These are phyloP conservation scores for Steinernema scapterisci DNA, from an alignment of 2,888 invertebrate genomes.

Conservation along the genomic window DNA sequence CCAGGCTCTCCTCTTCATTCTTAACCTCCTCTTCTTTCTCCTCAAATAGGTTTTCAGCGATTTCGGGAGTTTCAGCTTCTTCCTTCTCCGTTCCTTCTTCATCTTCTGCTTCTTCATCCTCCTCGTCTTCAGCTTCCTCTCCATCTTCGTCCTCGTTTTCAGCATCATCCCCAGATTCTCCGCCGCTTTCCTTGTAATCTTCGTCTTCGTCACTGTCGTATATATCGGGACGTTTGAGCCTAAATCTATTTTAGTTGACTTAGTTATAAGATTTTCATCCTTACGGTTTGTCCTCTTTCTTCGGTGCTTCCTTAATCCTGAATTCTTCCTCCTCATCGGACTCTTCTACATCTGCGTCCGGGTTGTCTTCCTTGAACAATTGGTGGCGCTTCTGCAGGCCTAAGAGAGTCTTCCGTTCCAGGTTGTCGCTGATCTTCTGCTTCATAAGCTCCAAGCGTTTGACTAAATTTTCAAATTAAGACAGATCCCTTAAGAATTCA, in stretches of 20 bases:
- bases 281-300: too few relatives aligned
- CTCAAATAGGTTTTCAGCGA: too few relatives aligned
- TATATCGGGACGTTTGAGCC: too few relatives aligned
- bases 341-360: background rate
- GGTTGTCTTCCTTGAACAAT: constrained; percentile 26
- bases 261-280: too few relatives aligned
- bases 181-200: background rate
- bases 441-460: background rate
- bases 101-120: background rate
- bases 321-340: background rate
- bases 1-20: background rate
- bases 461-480: background rate
- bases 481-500: background rate
- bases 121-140: background rate
- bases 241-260: too few relatives aligned
- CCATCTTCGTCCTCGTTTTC: background rate
- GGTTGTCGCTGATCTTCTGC: background rate
- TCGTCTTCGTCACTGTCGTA: background rate
- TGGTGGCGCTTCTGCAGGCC: background rate
- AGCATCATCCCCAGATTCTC: background rate
- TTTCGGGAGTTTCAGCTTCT: too few relatives aligned
- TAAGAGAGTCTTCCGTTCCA: background rate
- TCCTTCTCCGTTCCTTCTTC: background rate
- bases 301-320: too few relatives aligned
- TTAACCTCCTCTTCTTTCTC: background rate